Percentiles rank a stretch among this genome's conserved stretches.
Conservation (phyloP, 35 echinoderm and acorn worm species). For the Ophioderma brevispina region DNA sequence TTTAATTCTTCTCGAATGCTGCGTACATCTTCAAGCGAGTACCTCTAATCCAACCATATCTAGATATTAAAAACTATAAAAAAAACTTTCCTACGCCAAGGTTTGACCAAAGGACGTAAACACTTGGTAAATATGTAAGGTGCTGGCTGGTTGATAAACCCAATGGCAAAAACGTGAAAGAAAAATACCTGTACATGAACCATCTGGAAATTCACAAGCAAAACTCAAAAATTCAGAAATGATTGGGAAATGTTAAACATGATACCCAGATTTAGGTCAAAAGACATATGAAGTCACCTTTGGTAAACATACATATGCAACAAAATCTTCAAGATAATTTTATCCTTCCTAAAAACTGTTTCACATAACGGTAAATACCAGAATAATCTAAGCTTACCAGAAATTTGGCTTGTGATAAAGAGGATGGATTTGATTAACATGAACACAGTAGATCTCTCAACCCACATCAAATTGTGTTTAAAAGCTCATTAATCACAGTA, state of each 20-base stretch:
- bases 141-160: slow-evolving; percentile 36
- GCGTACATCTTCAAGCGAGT: neutral
- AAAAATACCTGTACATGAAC: slow-evolving; percentile 25
- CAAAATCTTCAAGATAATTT: slow-evolving; percentile 26
- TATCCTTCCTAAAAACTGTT: slow-evolving; percentile 34
- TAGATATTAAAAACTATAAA: slow-evolving; percentile 52
- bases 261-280: slow-evolving; percentile 43
- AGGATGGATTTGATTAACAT: slow-evolving; percentile 18
- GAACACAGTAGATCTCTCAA: neutral
- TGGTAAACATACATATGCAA: slow-evolving; percentile 4
- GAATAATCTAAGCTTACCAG: slow-evolving; percentile 43
- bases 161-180: slow-evolving; percentile 39
- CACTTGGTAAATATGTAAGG: slow-evolving; percentile 46
- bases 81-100: slow-evolving; percentile 33
- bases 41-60: slow-evolving; percentile 41
- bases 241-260: slow-evolving; percentile 25
- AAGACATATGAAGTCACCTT: slow-evolving; percentile 50
- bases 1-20: slow-evolving; percentile 9
- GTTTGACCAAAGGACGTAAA: slow-evolving; percentile 23
- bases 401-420: slow-evolving; percentile 25
- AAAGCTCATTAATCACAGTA: neutral
- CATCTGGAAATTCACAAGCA: slow-evolving; percentile 39
- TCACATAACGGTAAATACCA: slow-evolving; percentile 38
- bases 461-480: neutral
- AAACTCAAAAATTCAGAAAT: slow-evolving; percentile 31